Evolutionary conservation across 2,888 invertebrate genomes (phyloP).

Genomic region (Leucophenga montana): DNA sequence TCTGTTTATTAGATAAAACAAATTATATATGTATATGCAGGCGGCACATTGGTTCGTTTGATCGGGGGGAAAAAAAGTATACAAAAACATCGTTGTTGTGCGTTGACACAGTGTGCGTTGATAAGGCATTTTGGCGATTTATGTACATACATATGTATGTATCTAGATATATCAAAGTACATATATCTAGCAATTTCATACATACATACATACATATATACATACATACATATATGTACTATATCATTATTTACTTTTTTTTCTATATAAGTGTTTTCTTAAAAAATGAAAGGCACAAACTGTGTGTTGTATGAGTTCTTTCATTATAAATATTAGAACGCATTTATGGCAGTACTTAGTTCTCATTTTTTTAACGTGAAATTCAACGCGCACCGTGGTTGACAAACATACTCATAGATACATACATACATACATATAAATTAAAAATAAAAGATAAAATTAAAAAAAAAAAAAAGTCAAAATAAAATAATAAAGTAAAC

Average conservation of each 20-base stretch:
- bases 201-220: too few species aligned
- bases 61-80: background rate
- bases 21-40: too few species aligned
- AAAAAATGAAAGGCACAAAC: conserved; percentile 55
- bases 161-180: too few species aligned
- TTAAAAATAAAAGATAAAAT: background rate
- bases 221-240: too few species aligned
- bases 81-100: background rate
- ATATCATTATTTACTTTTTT: too few species aligned
- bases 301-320: conserved; percentile 36
- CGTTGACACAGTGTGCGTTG: too few species aligned
- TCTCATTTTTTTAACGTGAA: conserved; percentile 18
- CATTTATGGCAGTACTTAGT: conserved; percentile 60
- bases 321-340: conserved; percentile 55
- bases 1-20: too few species aligned
- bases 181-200: too few species aligned
- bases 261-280: background rate
- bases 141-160: too few species aligned
- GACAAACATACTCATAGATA: too few species aligned
- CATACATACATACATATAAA: background rate
- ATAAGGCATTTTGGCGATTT: too few species aligned
- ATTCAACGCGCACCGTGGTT: conserved; percentile 12
- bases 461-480: background rate
- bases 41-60: too few species aligned
- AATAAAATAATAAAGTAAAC: background rate